Evolutionary conservation across 2,888 invertebrate species (phyloP).

Genomic region (Zygogramma bicolorata): DNA sequence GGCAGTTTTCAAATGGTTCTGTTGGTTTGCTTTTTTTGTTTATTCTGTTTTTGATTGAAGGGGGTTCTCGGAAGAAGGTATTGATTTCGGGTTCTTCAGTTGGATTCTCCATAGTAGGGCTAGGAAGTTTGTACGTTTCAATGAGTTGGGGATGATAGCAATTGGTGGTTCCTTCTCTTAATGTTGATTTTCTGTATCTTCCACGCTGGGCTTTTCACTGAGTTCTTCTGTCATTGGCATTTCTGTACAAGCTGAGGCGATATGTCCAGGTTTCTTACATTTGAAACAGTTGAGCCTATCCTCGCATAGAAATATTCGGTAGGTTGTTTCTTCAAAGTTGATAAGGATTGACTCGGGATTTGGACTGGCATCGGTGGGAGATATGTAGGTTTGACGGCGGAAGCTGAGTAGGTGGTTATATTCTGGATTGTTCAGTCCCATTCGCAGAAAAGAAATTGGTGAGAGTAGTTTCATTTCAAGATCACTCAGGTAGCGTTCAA

Average conservation of each 20-base stretch:
- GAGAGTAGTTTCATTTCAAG: background rate
- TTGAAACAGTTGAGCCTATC: background rate
- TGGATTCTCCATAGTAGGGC: background rate
- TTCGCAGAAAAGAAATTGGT: background rate
- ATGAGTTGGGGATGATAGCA: background rate
- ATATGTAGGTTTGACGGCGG: background rate
- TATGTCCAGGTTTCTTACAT: background rate
- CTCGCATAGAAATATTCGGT: background rate
- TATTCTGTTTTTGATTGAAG: background rate
- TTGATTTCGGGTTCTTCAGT: background rate
- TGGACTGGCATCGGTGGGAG: background rate
- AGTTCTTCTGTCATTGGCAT: no score
- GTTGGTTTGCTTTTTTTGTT: background rate
- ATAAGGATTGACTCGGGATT: background rate
- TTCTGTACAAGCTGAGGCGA: background rate
- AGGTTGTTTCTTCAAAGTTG: background rate
- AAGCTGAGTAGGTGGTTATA: background rate
- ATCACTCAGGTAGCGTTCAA: background rate
- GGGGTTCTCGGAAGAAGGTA: no score
- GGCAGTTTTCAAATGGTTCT: no score
- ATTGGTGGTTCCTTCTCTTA: background rate
- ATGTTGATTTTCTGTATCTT: background rate
- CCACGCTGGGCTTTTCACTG: background rate
- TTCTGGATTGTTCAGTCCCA: background rate
- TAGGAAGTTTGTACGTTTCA: background rate